phyloP scores from a whole-genome alignment of 2,113 vertebrate genomes.

The Rhabdornis inornatus region DNA sequence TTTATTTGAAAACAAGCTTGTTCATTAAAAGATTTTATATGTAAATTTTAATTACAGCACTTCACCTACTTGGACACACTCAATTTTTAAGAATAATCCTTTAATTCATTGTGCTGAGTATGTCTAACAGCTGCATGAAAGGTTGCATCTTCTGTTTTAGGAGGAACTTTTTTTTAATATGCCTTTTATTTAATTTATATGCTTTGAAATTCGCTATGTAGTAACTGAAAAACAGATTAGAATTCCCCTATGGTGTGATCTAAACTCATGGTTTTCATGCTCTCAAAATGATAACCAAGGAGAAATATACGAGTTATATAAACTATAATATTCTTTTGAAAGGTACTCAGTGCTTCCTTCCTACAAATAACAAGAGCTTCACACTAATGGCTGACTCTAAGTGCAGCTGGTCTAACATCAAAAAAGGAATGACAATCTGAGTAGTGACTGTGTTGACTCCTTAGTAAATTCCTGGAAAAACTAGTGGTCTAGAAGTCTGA shows the following conservation, averaged over 20 bases:
- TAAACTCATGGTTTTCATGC: not conserved
- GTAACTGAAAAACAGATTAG: not conserved
- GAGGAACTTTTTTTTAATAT: not conserved
- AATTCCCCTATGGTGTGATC: not conserved
- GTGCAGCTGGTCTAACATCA: not conserved
- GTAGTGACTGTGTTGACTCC: not conserved
- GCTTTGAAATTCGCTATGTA: not conserved
- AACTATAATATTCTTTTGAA: not conserved
- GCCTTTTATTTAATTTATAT: not conserved
- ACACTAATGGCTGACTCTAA: accelerated
- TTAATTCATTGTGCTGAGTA: not conserved
- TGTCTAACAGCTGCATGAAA: not conserved
- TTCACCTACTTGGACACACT: not conserved
- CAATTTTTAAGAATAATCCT: not conserved
- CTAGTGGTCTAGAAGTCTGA: not conserved
- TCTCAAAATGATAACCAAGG: not conserved
- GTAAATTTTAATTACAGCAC: not conserved
- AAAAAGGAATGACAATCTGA: not conserved
- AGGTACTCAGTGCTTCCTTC: not conserved
- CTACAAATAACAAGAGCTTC: not conserved
- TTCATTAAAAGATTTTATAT: not conserved
- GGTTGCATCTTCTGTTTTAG: not conserved
- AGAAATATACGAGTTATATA: not conserved
- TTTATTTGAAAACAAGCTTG: not conserved
- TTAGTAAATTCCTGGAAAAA: not conserved